Evolutionary conservation across 2,888 invertebrate species (phyloP), one percentile per base, ranked within the genome.

Genomic region (Magallana nippona): DNA sequence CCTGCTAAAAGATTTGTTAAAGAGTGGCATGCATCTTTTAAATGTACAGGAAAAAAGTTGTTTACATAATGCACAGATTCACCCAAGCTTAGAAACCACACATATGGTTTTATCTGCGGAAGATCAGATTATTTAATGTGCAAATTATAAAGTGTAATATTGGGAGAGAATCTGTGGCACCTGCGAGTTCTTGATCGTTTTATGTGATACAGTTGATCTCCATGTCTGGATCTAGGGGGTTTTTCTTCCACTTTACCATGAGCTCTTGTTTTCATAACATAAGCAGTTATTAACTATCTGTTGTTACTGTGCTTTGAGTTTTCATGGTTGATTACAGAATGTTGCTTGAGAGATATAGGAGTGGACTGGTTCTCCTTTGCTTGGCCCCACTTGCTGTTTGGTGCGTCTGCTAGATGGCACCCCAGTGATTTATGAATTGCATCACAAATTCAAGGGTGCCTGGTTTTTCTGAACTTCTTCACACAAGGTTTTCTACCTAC

Each of bases 361-460:
- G 71, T 71, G 22, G 71, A 10, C 32, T 27, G 71, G 32, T 71
- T 71, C 22, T 27, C 71, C 71, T 71, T 71, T 71, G 13, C 3
- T 10, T 71, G 71, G 71, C 71, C 71, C 32, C 71, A 27, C 27
- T 71, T 71, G 27, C 71, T 17, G 11, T 55, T 78, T 55, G 55
- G 55, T 78, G 55, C 8, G 78, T 78, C 78, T 55, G 78, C 55
- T 78, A 10, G 22, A n/a, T 44, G 60, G 62, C 22, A 60, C 57
- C 81, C 62, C 15, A 63, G 60, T 44, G 81, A 44, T 55, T 81
- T 81, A 81, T 81, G 81, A 62, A 81, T 81, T 81, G 62, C 62
- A 62, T 81, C 83, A 80, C 78, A 56, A 57, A 55, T 82, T 77
- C 55, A n/a, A 55, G 44, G 56, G 55, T 44, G 78, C 56, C 78